Conservation (phyloP, 2,113 vertebrate species). For the Athene noctua region DNA sequence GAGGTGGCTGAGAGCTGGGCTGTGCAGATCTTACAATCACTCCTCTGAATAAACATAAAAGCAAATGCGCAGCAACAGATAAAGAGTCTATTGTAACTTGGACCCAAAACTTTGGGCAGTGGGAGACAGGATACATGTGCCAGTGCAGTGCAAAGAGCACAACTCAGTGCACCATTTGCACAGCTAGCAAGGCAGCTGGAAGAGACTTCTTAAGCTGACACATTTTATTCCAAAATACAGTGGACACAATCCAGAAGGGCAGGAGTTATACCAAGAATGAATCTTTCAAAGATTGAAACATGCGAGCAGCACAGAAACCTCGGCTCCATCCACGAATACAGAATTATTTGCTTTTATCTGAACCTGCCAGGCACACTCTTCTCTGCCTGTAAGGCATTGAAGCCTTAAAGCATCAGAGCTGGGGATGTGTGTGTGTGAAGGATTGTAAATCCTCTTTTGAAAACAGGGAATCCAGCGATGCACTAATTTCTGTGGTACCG, state of each 20-base stretch:
- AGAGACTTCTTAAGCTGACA: not conserved
- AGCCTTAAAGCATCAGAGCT: too few relatives aligned
- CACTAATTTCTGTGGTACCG: not conserved
- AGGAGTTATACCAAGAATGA: not conserved
- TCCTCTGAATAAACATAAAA: not conserved
- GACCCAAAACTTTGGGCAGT: not conserved
- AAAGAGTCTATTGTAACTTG: not conserved
- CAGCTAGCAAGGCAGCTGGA: too few relatives aligned
- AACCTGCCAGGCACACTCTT: not conserved
- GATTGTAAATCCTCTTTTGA: not conserved
- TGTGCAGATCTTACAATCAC: not conserved
- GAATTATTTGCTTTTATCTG: not conserved
- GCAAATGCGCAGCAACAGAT: accelerated
- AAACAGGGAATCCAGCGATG: not conserved
- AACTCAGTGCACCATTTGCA: not conserved
- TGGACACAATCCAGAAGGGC: not conserved
- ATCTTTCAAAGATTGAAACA: not conserved
- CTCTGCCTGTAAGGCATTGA: not conserved
- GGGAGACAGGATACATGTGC: not conserved
- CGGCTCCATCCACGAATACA: not conserved
- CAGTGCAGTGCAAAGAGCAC: not conserved
- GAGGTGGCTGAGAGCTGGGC: not conserved
- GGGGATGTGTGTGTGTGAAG: too few relatives aligned
- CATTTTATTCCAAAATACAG: not conserved
- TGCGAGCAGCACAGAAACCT: not conserved